Base-by-base conservation (phyloP, 1,140 invertebrate species). In the Zaprionus capensis region DNA sequence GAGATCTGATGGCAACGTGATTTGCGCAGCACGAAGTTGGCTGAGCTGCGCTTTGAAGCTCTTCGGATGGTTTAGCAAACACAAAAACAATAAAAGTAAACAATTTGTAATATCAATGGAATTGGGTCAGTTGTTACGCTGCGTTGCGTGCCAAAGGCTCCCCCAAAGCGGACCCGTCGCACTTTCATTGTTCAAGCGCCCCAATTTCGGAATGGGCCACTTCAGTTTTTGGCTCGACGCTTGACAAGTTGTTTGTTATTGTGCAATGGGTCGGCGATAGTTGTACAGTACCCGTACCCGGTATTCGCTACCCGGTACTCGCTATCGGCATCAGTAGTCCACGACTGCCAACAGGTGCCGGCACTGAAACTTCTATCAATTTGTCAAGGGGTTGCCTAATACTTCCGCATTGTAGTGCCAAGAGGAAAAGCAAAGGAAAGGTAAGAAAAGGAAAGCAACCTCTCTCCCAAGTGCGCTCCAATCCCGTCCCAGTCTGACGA, bases 61-160 rank as follows among this genome's bases (percentile, higher is more conserved):
- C 44, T 55, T 51, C 62, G 74, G 59, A 64, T 78, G 66, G 73
- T 59, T 67, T 71, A 56, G 59, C 57, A 69, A 61, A 62, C 31
- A 75, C 57, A 78, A 61, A 53, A 68, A 46, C 36, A 71, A 73
- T 73, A 77, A 77, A 68, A 77, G 69, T 73, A 73, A 77, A 77
- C 75, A 67, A 78, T 78, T 78, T 78, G 76, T 76, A 78, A 74
- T 75, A 69, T 76, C 81, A 88, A 71, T 64, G 70, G 71, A 85
- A 91, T 86, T 90, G 68, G 80, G 86, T 86, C 82, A 90, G 76
- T 77, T 81, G 85, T 82, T 82, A 75, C 80, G 84, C 73, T 78
- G 24, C 36, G 73, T 86, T 87, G 83, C 83, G 83, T 86, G 81
- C 64, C 66, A 80, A 76, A 71, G 68, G 56, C 59, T 59, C 53